phyloP scores from a whole-genome alignment of 2,888 invertebrate species.

The Fragum whitleyi region DNA sequence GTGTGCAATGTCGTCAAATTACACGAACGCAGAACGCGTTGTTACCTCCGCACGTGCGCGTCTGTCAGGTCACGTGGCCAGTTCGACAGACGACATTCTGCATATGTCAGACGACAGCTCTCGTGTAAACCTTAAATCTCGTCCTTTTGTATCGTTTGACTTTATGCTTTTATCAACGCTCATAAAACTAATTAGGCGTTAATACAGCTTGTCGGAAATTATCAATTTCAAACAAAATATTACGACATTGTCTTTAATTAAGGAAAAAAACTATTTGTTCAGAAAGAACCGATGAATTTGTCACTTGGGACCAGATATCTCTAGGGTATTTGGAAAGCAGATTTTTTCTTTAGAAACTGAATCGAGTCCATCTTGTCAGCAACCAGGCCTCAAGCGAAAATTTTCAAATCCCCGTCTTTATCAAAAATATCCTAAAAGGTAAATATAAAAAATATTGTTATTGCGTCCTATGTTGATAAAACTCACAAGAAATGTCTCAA shows the following conservation, averaged over 20 bases:
- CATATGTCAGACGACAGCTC: conserved; percentile 56
- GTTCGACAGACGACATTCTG: conserved; percentile 59
- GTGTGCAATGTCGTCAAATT: conserved; percentile 61
- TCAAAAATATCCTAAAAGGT: too few species aligned
- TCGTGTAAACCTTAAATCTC: conserved; percentile 46
- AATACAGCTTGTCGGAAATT: conserved; percentile 62
- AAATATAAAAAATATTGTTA: too few species aligned
- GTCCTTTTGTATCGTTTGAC: conserved; percentile 55
- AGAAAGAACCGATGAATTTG: conserved; percentile 7
- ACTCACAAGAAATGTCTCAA: too few species aligned
- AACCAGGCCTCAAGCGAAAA: too few species aligned
- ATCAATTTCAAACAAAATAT: conserved; percentile 64
- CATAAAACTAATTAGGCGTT: conserved; percentile 67
- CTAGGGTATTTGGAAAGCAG: neutral
- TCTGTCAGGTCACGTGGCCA: conserved; percentile 55
- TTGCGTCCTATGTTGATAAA: too few species aligned
- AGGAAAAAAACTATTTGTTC: conserved; percentile 33
- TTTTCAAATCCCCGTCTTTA: too few species aligned
- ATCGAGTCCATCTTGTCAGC: too few species aligned
- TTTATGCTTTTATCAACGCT: conserved; percentile 60
- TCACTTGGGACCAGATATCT: neutral
- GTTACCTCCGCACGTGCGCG: conserved; percentile 56
- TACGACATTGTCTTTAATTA: conserved; percentile 51
- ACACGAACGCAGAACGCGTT: conserved; percentile 57
- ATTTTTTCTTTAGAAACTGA: too few species aligned